These are phyloP conservation scores for Zoanthus sansibaricus DNA, from an alignment of 92 coral and sea anemone species.

Conservation along the genomic window DNA sequence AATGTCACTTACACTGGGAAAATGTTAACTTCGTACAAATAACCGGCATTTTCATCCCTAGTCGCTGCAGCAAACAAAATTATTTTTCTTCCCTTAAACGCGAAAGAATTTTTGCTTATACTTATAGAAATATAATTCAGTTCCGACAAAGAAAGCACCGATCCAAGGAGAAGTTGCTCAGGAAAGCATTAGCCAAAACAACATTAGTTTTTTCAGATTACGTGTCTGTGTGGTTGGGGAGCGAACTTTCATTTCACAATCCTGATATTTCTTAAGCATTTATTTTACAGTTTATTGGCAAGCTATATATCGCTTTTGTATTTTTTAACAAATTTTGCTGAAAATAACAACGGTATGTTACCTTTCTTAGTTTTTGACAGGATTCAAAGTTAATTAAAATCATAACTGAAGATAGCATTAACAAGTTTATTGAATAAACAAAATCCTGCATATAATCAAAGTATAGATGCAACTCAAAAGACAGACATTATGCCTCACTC, in stretches of 20 bases:
- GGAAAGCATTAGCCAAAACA: too few relatives aligned
- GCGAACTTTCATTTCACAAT: background rate
- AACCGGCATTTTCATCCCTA: too few relatives aligned
- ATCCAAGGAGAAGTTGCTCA: too few relatives aligned
- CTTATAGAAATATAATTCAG: too few relatives aligned
- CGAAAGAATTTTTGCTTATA: too few relatives aligned
- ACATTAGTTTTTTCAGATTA: too few relatives aligned
- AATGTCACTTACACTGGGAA: background rate
- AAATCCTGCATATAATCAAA: background rate
- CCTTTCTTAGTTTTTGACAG: background rate
- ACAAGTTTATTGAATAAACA: background rate
- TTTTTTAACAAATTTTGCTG: constrained; percentile 8
- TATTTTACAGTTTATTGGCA: background rate
- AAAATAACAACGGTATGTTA: constrained; percentile 8
- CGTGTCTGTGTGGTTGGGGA: background rate
- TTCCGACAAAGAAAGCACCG: too few relatives aligned
- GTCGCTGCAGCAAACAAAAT: too few relatives aligned
- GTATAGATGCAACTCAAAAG: background rate
- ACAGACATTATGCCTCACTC: constrained; percentile 20
- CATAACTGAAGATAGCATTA: background rate
- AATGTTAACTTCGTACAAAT: background rate
- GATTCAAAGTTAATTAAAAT: background rate
- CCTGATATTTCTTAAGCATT: too few relatives aligned
- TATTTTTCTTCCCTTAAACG: too few relatives aligned
- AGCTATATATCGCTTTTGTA: background rate